These are phyloP conservation scores for Diphyllodes magnificus DNA, from an alignment of 2,113 vertebrate species.

Conservation along the genomic window DNA sequence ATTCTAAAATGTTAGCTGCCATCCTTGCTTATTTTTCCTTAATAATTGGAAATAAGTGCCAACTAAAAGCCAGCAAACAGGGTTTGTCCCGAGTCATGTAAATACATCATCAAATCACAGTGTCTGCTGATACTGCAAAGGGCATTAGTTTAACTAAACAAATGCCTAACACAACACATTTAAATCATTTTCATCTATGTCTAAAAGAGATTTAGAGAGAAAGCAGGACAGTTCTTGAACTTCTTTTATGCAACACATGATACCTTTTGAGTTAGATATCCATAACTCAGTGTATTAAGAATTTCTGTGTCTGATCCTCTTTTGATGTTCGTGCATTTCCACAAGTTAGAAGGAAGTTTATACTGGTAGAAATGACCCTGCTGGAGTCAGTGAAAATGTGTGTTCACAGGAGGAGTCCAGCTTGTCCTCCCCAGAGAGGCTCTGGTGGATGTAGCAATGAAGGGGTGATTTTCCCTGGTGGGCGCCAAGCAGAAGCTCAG, in stretches of 20 bases:
- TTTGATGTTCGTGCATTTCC: background rate
- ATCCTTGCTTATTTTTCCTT: background rate
- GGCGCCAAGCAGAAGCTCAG: background rate
- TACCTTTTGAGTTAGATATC: background rate
- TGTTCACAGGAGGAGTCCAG: background rate
- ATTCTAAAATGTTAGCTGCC: constrained; percentile 8
- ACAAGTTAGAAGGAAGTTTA: background rate
- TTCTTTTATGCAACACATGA: background rate
- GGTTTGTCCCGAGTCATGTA: fast-evolving
- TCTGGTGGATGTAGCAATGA: background rate
- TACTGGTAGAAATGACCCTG: background rate
- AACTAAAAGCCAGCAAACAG: background rate
- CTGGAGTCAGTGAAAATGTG: background rate
- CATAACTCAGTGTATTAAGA: background rate
- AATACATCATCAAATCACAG: background rate
- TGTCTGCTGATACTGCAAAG: background rate
- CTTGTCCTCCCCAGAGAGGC: background rate
- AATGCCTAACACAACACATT: background rate
- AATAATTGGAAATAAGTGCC: background rate
- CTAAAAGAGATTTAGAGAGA: background rate
- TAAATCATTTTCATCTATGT: background rate
- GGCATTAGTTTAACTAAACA: background rate
- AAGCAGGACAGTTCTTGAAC: background rate
- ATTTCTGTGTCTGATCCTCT: background rate
- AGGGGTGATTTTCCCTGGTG: background rate